Evolutionary conservation across 2,113 vertebrate genomes (phyloP).

Genomic region (Gyps fulvus): DNA sequence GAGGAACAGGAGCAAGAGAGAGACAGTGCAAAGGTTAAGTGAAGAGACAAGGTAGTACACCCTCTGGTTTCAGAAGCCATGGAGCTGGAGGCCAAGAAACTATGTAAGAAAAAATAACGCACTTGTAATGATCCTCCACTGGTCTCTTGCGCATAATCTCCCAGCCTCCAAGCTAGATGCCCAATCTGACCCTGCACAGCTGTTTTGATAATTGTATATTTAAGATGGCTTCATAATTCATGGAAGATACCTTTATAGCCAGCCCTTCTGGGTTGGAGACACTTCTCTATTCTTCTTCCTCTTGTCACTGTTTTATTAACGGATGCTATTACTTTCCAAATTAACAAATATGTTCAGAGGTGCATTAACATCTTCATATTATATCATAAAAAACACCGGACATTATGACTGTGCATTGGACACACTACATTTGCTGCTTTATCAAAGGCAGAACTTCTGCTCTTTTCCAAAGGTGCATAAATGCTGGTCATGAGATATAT

Average conservation of each 20-base stretch:
- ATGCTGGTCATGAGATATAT: accelerated
- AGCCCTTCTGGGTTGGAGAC: not conserved
- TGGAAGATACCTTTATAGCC: not conserved
- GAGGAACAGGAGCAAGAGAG: not conserved
- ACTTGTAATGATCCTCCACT: not conserved
- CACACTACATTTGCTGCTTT: not conserved
- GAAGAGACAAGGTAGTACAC: not conserved
- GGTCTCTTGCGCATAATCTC: not conserved
- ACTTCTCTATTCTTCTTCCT: not conserved
- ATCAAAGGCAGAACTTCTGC: not conserved
- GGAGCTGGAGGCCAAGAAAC: not conserved
- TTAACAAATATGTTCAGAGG: not conserved
- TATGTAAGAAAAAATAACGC: not conserved
- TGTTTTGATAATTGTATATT: not conserved
- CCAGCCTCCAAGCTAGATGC: not conserved
- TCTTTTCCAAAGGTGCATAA: not conserved
- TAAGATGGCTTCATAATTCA: not conserved
- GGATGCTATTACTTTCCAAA: not conserved
- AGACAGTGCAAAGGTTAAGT: not conserved
- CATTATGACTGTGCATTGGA: not conserved
- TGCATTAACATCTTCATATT: not conserved
- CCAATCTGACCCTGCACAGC: not conserved
- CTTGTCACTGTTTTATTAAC: not conserved
- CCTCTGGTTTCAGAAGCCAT: not conserved
- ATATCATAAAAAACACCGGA: not conserved